These are phyloP conservation scores for Drusus annulatus DNA, from an alignment of 1,140 invertebrate species.

Conservation along the genomic window DNA sequence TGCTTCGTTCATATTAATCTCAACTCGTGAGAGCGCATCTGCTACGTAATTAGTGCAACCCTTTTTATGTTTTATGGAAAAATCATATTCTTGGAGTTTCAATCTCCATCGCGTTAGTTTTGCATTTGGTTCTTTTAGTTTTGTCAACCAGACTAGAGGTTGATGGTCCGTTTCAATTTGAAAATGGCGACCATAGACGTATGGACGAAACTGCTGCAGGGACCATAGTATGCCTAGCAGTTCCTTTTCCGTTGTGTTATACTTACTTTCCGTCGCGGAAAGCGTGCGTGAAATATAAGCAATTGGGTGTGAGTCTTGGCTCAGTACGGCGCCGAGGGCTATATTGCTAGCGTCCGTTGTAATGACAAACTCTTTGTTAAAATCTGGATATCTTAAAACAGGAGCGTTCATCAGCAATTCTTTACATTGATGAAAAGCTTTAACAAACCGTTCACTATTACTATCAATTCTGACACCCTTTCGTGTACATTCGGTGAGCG, in stretches of 20 bases:
- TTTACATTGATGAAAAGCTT: too few species aligned
- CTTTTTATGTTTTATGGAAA: too few species aligned
- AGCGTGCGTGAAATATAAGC: too few species aligned
- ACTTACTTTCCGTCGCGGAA: not conserved
- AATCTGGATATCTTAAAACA: not conserved
- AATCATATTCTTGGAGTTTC: not conserved
- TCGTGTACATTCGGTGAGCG: too few species aligned
- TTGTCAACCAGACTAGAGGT: slow-evolving; percentile 9
- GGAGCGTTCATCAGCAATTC: not conserved
- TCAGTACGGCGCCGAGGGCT: too few species aligned
- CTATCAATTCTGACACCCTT: too few species aligned
- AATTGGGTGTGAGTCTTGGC: too few species aligned
- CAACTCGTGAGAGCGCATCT: too few species aligned
- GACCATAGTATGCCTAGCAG: not conserved
- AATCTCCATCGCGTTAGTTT: not conserved
- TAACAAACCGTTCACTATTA: too few species aligned
- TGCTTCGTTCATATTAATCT: too few species aligned
- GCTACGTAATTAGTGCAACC: too few species aligned
- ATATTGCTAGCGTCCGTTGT: not conserved
- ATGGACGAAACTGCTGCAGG: slow-evolving; percentile 12
- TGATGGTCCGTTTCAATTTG: not conserved
- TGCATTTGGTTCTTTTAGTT: slow-evolving; percentile 9
- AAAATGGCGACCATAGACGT: slow-evolving; percentile 21
- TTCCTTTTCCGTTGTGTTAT: not conserved
- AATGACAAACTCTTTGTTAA: not conserved